Evolutionary conservation across 1,140 invertebrate species (phyloP), one percentile per base, ranked within the genome.

Genomic region (Drosophila prosaltans): DNA sequence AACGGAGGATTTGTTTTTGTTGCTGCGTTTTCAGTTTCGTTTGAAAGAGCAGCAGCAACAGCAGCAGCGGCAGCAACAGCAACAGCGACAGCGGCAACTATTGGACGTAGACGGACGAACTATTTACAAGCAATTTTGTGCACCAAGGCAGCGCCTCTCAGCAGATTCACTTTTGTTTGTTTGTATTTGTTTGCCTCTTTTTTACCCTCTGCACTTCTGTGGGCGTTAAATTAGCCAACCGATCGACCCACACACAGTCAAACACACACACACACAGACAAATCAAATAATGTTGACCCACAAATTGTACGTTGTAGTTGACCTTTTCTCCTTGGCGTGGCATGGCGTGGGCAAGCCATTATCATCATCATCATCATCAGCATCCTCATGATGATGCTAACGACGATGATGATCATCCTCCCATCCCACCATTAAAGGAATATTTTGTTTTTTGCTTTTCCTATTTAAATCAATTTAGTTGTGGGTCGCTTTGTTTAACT

Each of bases 211-310:
- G 24, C 3, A 30, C 55, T 59, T 60, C 59, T 69, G 82, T 88
- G 84, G 83, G 83, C 83, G 83, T 86, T 75, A 88, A 86, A 86
- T 86, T 86, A 86, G 84, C 74, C 80, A 76, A 76, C 65, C 73
- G 73, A 67, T 65, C 57, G 58, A 60, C 32, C 32, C 61, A 59
- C 82, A 83, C 79, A 85, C 81, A 82, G 65, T 71, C 66, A 78
- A 69, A 11, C 39, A 40, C 10, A 48, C 32, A 75, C 69, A 80
- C 81, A 78, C 74, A 66, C 76, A 71, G 69, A 90, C 88, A 90
- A 90, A 90, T 90, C 86, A 90, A 90, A 90, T 86, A 83, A 90
- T 76, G 88, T 61, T 90, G 86, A 90, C 86, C 86, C 80, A 90
- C 86, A 90, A 90, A 90, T 90, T 90, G 86, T 83, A 86, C 84